Evolutionary conservation across 2,113 vertebrate genomes (phyloP).

Genomic region (Emydocephalus ijimae): DNA sequence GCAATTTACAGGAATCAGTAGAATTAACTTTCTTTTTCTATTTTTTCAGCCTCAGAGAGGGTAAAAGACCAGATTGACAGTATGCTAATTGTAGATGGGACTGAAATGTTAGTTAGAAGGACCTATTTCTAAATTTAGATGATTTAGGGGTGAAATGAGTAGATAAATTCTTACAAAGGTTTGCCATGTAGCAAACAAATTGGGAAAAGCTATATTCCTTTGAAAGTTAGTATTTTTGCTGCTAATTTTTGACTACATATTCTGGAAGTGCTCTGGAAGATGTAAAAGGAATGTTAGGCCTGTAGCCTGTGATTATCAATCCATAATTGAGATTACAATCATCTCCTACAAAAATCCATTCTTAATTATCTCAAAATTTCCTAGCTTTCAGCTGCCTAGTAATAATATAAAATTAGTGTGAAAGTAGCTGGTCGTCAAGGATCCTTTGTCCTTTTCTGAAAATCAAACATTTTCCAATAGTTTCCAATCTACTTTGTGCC

Average conservation of each 20-base stretch:
- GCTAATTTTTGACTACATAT: not conserved
- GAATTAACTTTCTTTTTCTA: not conserved
- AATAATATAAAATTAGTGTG: no score
- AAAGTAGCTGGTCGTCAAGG: not conserved
- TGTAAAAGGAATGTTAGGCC: not conserved
- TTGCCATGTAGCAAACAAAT: not conserved
- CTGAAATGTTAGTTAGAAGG: not conserved
- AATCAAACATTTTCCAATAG: not conserved
- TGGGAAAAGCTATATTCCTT: not conserved
- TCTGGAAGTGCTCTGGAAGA: not conserved
- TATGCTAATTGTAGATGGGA: not conserved
- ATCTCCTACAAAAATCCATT: not conserved
- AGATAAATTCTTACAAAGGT: not conserved
- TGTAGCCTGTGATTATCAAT: not conserved
- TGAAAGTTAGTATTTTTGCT: not conserved
- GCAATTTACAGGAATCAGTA: not conserved
- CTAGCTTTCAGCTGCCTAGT: not conserved
- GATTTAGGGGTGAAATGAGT: not conserved
- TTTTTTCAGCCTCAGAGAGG: not conserved
- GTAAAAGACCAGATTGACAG: not conserved
- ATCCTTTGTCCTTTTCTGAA: not conserved
- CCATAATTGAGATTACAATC: not conserved
- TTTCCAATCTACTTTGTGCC: not conserved
- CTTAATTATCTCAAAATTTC: not conserved
- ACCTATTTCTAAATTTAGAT: not conserved